A percentile compares a stretch with the other conserved stretches of the same genome.
Evolutionary conservation across 1,140 invertebrate species (phyloP).

Genomic region (Aphaenogaster floridana): DNA sequence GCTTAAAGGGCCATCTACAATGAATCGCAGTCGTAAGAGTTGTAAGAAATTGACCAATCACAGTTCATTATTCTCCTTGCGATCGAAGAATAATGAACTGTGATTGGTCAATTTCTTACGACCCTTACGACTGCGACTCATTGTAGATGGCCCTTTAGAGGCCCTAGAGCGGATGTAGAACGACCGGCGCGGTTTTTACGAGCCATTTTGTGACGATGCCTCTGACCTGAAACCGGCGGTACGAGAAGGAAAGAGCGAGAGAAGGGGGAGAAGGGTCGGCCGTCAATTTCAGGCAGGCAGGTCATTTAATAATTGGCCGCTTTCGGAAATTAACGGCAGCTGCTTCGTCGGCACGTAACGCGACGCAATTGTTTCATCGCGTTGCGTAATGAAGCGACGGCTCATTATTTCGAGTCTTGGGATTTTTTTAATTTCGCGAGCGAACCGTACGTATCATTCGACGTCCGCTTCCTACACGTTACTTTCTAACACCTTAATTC

Average conservation of each 20-base stretch:
- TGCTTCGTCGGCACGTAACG: constrained; percentile 2
- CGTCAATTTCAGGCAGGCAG: constrained; percentile 38
- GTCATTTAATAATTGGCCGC: constrained; percentile 32
- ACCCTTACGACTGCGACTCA: too few relatives aligned
- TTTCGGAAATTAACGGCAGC: constrained; percentile 27
- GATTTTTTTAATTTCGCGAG: background rate
- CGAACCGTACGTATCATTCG: background rate
- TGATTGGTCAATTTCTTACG: too few relatives aligned
- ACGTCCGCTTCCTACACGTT: background rate
- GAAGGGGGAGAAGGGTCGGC: background rate
- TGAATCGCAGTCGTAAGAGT: too few relatives aligned
- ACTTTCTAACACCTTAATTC: background rate
- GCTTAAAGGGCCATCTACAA: background rate
- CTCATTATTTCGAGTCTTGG: constrained; percentile 2
- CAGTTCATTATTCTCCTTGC: too few relatives aligned
- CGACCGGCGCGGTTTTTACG: constrained; percentile 29
- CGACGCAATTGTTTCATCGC: constrained; percentile 9
- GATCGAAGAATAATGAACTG: too few relatives aligned
- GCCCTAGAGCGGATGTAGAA: constrained; percentile 15
- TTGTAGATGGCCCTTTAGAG: background rate
- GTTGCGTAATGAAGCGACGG: constrained; percentile 24
- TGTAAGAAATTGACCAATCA: too few relatives aligned
- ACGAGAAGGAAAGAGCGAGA: background rate
- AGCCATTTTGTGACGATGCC: constrained; percentile 41
- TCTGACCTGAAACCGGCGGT: constrained; percentile 42